Conservation (phyloP, 2,797 vertebrate species). For the Phrynocephalus vlangalii region DNA sequence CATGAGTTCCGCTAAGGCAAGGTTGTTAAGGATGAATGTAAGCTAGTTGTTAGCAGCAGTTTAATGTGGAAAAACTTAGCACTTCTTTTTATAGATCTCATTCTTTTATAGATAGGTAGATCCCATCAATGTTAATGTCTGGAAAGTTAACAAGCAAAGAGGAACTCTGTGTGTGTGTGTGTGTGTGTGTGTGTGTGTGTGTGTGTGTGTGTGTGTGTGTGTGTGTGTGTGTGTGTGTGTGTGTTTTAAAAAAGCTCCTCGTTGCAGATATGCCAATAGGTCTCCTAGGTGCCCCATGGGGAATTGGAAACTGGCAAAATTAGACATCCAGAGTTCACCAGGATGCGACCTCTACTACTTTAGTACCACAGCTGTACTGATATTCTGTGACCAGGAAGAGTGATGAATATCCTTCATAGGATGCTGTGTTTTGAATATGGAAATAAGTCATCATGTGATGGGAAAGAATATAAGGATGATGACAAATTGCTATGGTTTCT, state of each 20-base stretch:
- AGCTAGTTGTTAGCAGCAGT: background rate
- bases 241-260: background rate
- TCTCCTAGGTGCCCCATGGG: background rate
- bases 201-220: too few relatives aligned
- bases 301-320: conserved; percentile 7
- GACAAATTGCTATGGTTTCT: background rate
- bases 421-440: background rate
- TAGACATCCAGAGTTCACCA: background rate
- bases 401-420: background rate
- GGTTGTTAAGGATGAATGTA: background rate
- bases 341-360: background rate
- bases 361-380: background rate
- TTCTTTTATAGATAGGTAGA: conserved; percentile 15
- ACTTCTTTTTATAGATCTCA: too few relatives aligned
- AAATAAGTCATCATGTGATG: background rate
- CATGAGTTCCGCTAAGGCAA: conserved; percentile 30
- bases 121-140: background rate
- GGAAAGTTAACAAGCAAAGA: conserved; percentile 19
- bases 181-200: too few relatives aligned
- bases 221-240: too few relatives aligned
- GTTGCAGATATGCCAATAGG: conserved; percentile 17
- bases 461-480: background rate
- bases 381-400: background rate
- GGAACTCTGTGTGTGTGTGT: background rate
- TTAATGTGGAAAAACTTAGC: conserved; percentile 15